Evolutionary conservation across 2,797 vertebrate species (phyloP).

Genomic region (Danionella dracula): DNA sequence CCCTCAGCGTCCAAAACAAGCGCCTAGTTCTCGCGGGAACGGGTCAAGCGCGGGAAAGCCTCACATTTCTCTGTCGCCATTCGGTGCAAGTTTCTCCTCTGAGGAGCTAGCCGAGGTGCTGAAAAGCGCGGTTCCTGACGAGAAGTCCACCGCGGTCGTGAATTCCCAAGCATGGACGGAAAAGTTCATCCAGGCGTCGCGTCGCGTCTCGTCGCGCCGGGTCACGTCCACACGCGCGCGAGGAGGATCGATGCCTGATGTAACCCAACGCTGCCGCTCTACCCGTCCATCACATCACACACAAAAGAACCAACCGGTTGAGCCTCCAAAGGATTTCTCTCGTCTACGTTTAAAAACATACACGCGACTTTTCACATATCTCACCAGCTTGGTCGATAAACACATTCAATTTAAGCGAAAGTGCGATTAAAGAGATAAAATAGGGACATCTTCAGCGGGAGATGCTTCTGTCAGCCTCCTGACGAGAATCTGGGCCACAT

Average conservation of each 20-base stretch:
- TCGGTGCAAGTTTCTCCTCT: slow-evolving; percentile 1
- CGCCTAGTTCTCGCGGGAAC: slow-evolving; percentile 3
- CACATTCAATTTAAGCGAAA: neutral
- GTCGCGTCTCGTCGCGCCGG: neutral
- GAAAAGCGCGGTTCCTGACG: slow-evolving; percentile 50
- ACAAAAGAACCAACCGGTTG: neutral
- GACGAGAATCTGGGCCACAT: neutral
- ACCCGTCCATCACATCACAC: neutral
- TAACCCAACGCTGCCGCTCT: neutral
- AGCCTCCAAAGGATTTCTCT: too few relatives aligned
- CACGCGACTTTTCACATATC: too few relatives aligned
- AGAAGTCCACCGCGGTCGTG: neutral
- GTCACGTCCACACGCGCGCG: slow-evolving; percentile 24
- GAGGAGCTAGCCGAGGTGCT: slow-evolving; percentile 72
- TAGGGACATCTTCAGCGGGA: neutral
- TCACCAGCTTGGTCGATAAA: neutral
- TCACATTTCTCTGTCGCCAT: neutral
- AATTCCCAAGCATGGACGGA: slow-evolving; percentile 11
- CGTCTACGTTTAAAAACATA: too few relatives aligned
- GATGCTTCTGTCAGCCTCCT: neutral
- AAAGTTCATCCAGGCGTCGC: neutral
- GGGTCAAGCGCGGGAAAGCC: neutral
- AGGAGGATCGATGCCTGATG: neutral
- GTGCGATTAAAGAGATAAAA: neutral
- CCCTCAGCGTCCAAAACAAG: neutral